Percentiles rank a stretch among this genome's conserved stretches.
phyloP scores from a whole-genome alignment of 2,797 vertebrate genomes.

The Gymnothorax reevesii region DNA sequence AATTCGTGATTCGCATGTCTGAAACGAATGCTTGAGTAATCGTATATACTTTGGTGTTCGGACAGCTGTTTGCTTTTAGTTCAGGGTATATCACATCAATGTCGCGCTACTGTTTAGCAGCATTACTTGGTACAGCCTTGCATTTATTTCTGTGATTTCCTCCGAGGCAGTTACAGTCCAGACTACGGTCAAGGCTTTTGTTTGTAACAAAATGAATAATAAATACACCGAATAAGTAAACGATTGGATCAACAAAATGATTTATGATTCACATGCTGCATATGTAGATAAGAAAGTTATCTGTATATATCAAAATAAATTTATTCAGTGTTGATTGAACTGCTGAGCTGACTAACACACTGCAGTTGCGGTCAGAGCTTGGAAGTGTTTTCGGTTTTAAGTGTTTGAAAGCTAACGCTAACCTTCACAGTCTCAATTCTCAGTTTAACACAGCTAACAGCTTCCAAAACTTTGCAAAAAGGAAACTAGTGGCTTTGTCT shows the following conservation, averaged over 20 bases:
- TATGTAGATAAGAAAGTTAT: too few relatives aligned
- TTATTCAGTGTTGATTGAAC: too few relatives aligned
- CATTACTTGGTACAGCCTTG: neutral
- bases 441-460: neutral
- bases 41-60: neutral
- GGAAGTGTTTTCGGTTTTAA: neutral
- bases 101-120: neutral
- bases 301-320: too few relatives aligned
- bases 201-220: neutral
- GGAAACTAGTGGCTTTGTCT: slow-evolving; percentile 11
- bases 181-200: neutral
- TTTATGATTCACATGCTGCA: too few relatives aligned
- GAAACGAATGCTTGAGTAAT: neutral
- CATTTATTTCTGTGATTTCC: neutral
- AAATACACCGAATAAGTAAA: too few relatives aligned
- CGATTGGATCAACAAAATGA: too few relatives aligned
- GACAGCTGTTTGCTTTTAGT: too few relatives aligned
- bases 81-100: too few relatives aligned
- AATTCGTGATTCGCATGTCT: neutral
- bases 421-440: neutral
- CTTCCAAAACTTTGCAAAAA: neutral
- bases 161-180: neutral
- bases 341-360: neutral
- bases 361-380: neutral
- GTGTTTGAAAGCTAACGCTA: neutral